phyloP scores from a whole-genome alignment of 2,888 invertebrate species.

The Podabrus alpinus region DNA sequence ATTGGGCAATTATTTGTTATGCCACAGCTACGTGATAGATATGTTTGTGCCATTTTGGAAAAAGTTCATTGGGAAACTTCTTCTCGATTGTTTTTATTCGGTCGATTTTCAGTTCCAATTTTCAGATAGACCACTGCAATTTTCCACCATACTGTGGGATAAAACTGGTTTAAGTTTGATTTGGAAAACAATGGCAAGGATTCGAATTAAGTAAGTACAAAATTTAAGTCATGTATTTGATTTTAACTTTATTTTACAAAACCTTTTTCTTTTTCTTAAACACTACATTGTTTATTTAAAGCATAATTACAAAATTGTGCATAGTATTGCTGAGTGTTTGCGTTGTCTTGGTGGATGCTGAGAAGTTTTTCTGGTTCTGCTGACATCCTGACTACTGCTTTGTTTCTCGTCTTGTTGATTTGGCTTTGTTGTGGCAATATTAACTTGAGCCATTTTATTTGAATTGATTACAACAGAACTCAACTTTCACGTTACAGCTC shows the following conservation, averaged over 20 bases:
- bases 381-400: background rate
- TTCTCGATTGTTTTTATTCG: background rate
- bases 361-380: background rate
- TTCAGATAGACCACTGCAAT: background rate
- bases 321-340: background rate
- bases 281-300: background rate
- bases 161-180: background rate
- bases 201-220: background rate
- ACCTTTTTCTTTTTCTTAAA: background rate
- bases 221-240: background rate
- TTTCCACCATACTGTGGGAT: background rate
- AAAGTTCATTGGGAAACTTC: background rate
- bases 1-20: background rate
- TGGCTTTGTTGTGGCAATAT: background rate
- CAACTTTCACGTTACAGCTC: background rate
- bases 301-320: background rate
- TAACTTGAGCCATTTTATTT: background rate
- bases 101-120: background rate
- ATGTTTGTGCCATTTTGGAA: background rate
- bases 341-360: conserved; percentile 3
- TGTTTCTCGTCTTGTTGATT: background rate
- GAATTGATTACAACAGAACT: background rate
- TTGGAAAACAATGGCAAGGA: background rate
- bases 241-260: background rate
- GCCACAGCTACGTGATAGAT: background rate